A percentile compares a stretch with the other conserved stretches of the same genome.
Evolutionary conservation across 2,888 invertebrate species (phyloP).

Genomic region (Siphonodentalium dalli): DNA sequence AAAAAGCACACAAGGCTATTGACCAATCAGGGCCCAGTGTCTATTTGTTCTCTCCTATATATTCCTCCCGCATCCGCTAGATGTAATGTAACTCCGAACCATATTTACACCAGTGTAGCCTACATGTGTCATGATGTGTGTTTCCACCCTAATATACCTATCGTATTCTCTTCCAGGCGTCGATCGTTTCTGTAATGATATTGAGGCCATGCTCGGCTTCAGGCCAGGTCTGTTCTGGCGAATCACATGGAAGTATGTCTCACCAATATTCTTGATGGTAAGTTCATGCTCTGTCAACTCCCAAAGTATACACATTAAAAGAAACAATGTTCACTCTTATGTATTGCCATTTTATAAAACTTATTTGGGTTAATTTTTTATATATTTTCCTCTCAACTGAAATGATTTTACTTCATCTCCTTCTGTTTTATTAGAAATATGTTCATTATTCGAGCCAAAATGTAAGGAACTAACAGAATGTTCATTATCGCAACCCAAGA

Average conservation of each 20-base stretch:
- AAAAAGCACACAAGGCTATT: too few relatives aligned
- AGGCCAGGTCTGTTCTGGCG: slow-evolving; percentile 59
- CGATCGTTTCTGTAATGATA: slow-evolving; percentile 56
- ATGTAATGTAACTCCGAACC: too few relatives aligned
- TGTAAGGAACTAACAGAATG: too few relatives aligned
- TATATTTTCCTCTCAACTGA: not conserved
- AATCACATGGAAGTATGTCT: slow-evolving; percentile 60
- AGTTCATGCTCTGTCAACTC: slow-evolving; percentile 12
- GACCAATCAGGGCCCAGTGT: too few relatives aligned
- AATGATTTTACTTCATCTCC: too few relatives aligned
- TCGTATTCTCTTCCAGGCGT: slow-evolving; percentile 44
- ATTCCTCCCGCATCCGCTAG: too few relatives aligned
- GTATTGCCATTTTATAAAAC: not conserved
- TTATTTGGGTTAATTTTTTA: not conserved
- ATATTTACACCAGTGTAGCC: too few relatives aligned
- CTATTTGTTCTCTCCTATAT: too few relatives aligned
- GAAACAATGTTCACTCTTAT: not conserved
- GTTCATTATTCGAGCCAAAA: too few relatives aligned
- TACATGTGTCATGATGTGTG: not conserved
- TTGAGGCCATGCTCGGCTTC: slow-evolving; percentile 62
- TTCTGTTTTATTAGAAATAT: too few relatives aligned
- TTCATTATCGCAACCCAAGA: too few relatives aligned
- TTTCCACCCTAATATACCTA: not conserved
- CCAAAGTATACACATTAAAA: not conserved
- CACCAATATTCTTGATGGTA: slow-evolving; percentile 59